Evolutionary conservation across 1,140 invertebrate species (phyloP).

Genomic region (Zaprionus tsacasi): DNA sequence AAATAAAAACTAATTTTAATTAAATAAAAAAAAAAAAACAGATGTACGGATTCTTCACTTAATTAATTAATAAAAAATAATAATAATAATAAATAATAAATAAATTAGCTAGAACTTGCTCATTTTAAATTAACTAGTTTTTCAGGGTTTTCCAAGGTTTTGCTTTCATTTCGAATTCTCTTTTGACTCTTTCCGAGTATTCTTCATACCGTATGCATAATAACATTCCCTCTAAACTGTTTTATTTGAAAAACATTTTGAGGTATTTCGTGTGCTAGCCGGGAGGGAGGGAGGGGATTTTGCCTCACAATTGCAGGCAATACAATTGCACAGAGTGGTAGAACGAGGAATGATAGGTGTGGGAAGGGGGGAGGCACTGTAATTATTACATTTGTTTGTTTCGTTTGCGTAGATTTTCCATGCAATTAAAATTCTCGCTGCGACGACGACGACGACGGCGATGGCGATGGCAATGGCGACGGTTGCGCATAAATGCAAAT

Average conservation of each 20-base stretch:
- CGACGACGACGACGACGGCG: neutral
- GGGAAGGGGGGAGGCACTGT: neutral
- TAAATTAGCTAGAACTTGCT: too few relatives aligned
- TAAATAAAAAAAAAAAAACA: too few relatives aligned
- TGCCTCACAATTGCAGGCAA: constrained; percentile 11
- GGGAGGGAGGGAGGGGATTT: neutral
- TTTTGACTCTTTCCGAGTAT: neutral
- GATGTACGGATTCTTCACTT: too few relatives aligned
- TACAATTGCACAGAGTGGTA: constrained; percentile 20
- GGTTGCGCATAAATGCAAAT: constrained; percentile 52
- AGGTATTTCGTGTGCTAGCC: neutral
- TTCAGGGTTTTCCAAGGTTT: too few relatives aligned
- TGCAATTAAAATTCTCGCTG: constrained; percentile 63
- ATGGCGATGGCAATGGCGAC: neutral
- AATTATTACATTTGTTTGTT: constrained; percentile 41
- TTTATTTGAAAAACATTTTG: constrained; percentile 8
- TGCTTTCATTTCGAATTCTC: neutral
- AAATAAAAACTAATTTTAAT: too few relatives aligned
- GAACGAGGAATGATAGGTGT: neutral
- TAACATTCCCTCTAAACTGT: neutral
- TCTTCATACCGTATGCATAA: neutral
- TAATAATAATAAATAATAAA: too few relatives aligned
- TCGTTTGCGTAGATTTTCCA: constrained; percentile 60
- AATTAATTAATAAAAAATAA: too few relatives aligned
- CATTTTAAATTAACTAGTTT: too few relatives aligned